Conservation (phyloP, 2,113 vertebrate species). For the Zootoca vivipara region DNA sequence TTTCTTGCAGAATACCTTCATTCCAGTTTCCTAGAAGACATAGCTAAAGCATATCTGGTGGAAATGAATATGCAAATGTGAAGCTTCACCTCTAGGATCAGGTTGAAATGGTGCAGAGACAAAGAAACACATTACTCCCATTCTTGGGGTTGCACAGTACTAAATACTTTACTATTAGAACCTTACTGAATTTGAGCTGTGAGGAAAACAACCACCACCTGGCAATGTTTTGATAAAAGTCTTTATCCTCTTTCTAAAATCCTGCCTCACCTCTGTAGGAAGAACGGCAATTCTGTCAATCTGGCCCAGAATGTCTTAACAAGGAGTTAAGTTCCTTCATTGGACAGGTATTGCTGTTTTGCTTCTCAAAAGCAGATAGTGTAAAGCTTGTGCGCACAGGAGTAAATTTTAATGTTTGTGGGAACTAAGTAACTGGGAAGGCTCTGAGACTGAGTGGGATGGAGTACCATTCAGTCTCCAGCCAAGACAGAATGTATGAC, state of each 20-base stretch:
- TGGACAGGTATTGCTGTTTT: rapidly evolving
- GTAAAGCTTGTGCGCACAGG: no score
- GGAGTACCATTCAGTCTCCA: not conserved
- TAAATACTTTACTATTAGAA: not conserved
- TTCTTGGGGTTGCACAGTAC: rapidly evolving
- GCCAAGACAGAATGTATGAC: not conserved
- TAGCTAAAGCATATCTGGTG: not conserved
- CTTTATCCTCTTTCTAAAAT: not conserved
- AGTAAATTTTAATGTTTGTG: not conserved
- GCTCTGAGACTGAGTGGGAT: not conserved
- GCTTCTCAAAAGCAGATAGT: not conserved
- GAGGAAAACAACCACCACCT: not conserved
- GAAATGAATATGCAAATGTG: not conserved
- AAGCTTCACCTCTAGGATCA: not conserved
- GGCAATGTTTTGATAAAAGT: not conserved
- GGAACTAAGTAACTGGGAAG: no score
- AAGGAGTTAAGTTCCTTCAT: not conserved
- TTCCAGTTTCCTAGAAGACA: not conserved
- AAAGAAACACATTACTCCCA: not conserved
- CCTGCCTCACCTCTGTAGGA: not conserved
- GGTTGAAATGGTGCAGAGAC: rapidly evolving
- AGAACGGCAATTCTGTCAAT: no score
- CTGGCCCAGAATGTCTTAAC: not conserved
- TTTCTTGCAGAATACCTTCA: not conserved
- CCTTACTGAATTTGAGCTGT: not conserved